Evolutionary conservation across 2,797 vertebrate species (phyloP).

Genomic region (Clamator glandarius): DNA sequence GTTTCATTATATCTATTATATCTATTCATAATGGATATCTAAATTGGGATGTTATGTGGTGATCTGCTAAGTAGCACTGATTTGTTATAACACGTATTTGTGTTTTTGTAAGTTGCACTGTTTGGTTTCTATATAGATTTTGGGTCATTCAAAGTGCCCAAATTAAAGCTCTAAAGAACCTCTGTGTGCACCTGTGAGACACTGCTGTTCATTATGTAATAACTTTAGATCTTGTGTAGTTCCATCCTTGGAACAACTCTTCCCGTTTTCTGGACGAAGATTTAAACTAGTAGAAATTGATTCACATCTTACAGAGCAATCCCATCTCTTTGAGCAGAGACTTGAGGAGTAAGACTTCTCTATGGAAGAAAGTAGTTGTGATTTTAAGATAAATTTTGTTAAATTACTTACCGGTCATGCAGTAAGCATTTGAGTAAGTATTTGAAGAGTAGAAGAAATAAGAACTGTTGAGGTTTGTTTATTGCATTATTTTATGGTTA

Average conservation of each 20-base stretch:
- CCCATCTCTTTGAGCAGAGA: not conserved
- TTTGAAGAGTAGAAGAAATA: not conserved
- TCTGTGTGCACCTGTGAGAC: not conserved
- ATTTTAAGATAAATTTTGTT: not conserved
- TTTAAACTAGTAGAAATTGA: not conserved
- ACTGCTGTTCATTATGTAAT: not conserved
- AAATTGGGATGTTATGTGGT: not conserved
- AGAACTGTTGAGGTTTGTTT: not conserved
- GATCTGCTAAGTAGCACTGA: not conserved
- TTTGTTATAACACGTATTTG: not conserved
- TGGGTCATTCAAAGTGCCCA: not conserved
- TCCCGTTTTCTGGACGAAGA: not conserved
- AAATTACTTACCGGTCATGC: not conserved
- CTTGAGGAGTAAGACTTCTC: not conserved
- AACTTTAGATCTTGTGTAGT: not conserved
- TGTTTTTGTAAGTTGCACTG: not conserved
- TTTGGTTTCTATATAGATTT: not conserved
- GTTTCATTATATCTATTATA: too few species aligned
- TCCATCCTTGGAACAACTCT: not conserved
- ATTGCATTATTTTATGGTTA: not conserved
- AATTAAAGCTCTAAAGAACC: not conserved
- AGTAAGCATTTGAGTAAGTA: not conserved
- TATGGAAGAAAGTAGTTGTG: not conserved
- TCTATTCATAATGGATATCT: not conserved
- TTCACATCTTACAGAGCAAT: not conserved